Evolutionary conservation across 2,113 vertebrate genomes (phyloP), one percentile per base, ranked within the genome.

Genomic region (Callionymus lyra): DNA sequence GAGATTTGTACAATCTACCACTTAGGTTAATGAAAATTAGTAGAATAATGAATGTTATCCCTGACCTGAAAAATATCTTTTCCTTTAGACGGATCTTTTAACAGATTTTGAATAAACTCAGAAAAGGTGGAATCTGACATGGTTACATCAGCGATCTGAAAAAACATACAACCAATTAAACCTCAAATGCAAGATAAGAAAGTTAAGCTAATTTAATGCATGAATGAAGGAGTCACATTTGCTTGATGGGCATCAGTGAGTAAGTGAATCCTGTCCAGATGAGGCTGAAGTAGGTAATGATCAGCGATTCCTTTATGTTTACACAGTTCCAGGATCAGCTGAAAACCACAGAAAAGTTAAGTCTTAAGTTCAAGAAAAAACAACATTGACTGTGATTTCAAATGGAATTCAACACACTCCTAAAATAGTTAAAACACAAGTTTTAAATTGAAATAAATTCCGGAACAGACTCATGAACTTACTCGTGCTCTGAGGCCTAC

Each of bases 401-500:
- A n/a, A n/a, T n/a, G n/a, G n/a, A n/a, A n/a, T n/a, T n/a, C n/a
- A n/a, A n/a, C n/a, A n/a, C n/a, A n/a, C n/a, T n/a, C n/a, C n/a
- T n/a, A n/a, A n/a, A n/a, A n/a, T n/a, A n/a, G n/a, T n/a, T n/a
- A n/a, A n/a, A n/a, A n/a, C n/a, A n/a, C n/a, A n/a, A n/a, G n/a
- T n/a, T n/a, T n/a, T 37, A 14, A 36, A 12, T 14, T 36, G 12
- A 36, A 36, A 13, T 10, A 33, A 10, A 9, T 33, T 2, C 2
- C 32, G 32, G 9, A 35, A 13, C n/a, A 35, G 9, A 10, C n/a
- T 35, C 11, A 15, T 6, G n/a, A 18, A 10, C 19, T 65, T 56
- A 88, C 88, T 78, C 70, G 80, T 12, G 86, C 83, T 59, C 80
- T 74, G 14, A 89, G 77, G 8, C 85, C 84, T 53, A 87, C 59